Percentiles rank a stretch among this genome's conserved stretches.
phyloP scores from a whole-genome alignment of 2,113 vertebrate genomes.

The Parus major region DNA sequence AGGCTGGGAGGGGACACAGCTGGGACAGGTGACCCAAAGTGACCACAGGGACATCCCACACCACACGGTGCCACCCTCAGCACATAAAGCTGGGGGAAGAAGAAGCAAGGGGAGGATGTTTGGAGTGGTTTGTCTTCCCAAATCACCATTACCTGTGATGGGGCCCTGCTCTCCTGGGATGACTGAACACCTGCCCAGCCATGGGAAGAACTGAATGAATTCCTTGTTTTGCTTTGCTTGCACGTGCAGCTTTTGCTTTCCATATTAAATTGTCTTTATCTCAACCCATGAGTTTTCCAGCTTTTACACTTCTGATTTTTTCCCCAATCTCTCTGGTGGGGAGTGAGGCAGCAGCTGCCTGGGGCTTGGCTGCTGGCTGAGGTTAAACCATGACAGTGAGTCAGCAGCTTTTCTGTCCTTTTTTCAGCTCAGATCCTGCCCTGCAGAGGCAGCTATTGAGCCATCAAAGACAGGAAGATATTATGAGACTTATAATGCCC shows the following conservation, averaged over 20 bases:
- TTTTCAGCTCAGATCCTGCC: background rate
- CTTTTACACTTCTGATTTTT: background rate
- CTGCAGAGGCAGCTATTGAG: slow-evolving; percentile 32
- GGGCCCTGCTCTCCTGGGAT: too few species aligned
- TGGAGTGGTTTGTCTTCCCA: background rate
- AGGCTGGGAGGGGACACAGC: background rate
- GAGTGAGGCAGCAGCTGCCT: background rate
- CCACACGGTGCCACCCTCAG: background rate
- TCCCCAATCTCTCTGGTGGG: background rate
- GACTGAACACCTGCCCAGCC: background rate
- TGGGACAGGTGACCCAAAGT: background rate
- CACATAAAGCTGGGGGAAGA: accelerated
- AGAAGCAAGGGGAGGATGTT: background rate
- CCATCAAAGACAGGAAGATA: slow-evolving; percentile 24
- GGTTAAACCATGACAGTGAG: background rate
- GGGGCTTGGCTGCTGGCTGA: background rate
- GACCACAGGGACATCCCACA: background rate
- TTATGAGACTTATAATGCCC: background rate
- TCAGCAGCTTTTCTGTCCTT: background rate
- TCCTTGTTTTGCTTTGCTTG: background rate
- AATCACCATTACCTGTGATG: accelerated
- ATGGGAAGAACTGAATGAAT: background rate
- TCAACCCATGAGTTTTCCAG: background rate
- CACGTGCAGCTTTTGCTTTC: background rate
- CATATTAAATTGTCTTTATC: background rate